Evolutionary conservation across 2,113 vertebrate genomes (phyloP), one percentile per base, ranked within the genome.

Genomic region (Tenebrosternarchus preto): DNA sequence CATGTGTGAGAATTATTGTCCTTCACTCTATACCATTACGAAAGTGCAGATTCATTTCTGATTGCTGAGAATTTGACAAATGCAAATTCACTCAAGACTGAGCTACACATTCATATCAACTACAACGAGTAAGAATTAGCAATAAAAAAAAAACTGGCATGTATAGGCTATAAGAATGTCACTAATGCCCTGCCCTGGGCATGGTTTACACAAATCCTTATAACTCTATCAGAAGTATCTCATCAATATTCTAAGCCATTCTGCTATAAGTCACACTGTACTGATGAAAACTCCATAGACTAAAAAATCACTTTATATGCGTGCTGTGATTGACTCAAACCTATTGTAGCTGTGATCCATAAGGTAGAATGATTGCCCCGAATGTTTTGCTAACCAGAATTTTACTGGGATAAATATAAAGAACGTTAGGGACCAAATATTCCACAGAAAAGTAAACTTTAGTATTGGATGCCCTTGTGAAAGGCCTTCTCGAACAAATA

Each of bases 401-500:
- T 39, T n/a, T 24, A 76, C 25, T 53, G 25, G 43, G 43, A n/a
- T 78, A 50, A 77, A 73, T 31, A 74, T 33, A 57, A 63, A 70
- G 39, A 60, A 46, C 20, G 29, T 55, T 27, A 16, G 39, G 46
- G 19, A 50, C 12, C 16, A 55, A 70, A 73, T 56, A 72, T 72
- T 79, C 43, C 36, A 39, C 59, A 89, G 87, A 81, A 92, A 82
- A 86, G 87, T 74, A 87, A 87, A 87, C 89, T 83, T 83, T 81
- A 88, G 87, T 82, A 86, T 75, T 82, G 87, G 77, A 43, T 91
- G 90, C 88, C 92, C 92, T 93, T 92, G 90, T 88, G 89, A 88
- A 50, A 91, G 89, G 90, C 86, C 88, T 91, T 88, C 87, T 86
- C 89, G 83, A 92, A 90, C 90, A 91, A 93, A 93, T 90, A 93